These are phyloP conservation scores for Cerceris ruficornis DNA, from an alignment of 2,888 invertebrate species.

Conservation along the genomic window DNA sequence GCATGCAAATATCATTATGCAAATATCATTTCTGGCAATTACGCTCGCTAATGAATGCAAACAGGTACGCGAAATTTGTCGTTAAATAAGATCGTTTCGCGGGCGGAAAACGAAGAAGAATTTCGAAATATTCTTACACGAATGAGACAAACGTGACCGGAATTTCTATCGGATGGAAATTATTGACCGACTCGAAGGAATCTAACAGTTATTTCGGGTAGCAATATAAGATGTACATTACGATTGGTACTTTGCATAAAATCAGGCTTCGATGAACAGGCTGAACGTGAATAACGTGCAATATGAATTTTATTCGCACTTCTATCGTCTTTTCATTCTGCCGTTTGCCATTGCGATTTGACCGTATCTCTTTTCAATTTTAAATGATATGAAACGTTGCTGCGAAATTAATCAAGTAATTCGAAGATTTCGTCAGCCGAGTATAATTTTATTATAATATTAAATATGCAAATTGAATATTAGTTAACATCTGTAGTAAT, in stretches of 20 bases:
- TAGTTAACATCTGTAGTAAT: no score
- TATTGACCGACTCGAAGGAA: slow-evolving; percentile 34
- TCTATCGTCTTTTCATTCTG: background rate
- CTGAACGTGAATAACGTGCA: slow-evolving; percentile 12
- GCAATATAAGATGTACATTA: slow-evolving; percentile 39
- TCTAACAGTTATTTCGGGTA: slow-evolving; percentile 18
- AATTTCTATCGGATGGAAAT: slow-evolving; percentile 37
- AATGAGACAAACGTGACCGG: slow-evolving; percentile 31
- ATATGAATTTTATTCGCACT: background rate
- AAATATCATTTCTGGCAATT: no score
- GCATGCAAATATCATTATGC: no score
- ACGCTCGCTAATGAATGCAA: no score
- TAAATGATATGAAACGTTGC: no score
- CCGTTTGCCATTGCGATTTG: background rate
- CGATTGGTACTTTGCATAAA: slow-evolving; percentile 32
- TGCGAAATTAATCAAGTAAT: no score
- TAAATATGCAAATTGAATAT: no score
- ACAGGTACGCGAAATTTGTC: no score
- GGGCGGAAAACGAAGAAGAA: slow-evolving; percentile 2
- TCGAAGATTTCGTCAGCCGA: no score
- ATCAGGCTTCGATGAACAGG: slow-evolving; percentile 18
- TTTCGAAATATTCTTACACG: slow-evolving; percentile 22
- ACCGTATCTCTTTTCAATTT: no score
- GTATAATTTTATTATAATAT: no score
- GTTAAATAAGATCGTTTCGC: no score